Base-by-base conservation (phyloP, 2,113 vertebrate species). In the Seriola aureovittata region DNA sequence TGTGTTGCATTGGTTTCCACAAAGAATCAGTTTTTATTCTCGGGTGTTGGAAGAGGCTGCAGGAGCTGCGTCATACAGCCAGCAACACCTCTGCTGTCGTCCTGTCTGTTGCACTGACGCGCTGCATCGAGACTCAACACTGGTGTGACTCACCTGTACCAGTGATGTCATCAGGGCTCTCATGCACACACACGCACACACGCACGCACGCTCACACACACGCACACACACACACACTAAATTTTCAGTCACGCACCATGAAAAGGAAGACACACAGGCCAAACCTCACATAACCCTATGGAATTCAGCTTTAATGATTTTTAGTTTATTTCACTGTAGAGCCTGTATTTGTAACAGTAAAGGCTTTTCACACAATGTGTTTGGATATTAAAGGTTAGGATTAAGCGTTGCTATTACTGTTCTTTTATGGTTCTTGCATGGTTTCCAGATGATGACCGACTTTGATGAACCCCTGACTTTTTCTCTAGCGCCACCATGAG, bases 111-210 rank as follows among this genome's bases (percentile, higher is more conserved):
- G 62, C 81, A 68, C 87, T 85, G 84, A 85, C 23, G 62, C 83
- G 71, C 40, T 25, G 62, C 70, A 55, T 67, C 34, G 34, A 88
- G 72, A 65, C 69, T 79, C 36, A 2, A 78, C 36, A 81, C 78
- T 36, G 46, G 36, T 29, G 68, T 93, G 93, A 93, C 88, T 95
- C 93, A 94, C 81, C 88, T 90, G 84, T 75, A 19, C 71, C 73
- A 71, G 69, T 81, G 81, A 91, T 90, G 76, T 91, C 80, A 90
- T 70, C 59, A 60, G 54, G 19, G 10, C 73, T 75, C 17, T 19
- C 17, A 19, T 17, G 19, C 48, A 50, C 62, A 52, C 79, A 71
- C 21, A 21, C 48, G 67, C 57, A 50, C 17, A 19, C 21, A 21
- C 48, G 71, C 57, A 14, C 34, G 8, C 44, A 60, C 8, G 23